Conservation (phyloP, 1,140 invertebrate genomes). For the Cydia splendana region DNA sequence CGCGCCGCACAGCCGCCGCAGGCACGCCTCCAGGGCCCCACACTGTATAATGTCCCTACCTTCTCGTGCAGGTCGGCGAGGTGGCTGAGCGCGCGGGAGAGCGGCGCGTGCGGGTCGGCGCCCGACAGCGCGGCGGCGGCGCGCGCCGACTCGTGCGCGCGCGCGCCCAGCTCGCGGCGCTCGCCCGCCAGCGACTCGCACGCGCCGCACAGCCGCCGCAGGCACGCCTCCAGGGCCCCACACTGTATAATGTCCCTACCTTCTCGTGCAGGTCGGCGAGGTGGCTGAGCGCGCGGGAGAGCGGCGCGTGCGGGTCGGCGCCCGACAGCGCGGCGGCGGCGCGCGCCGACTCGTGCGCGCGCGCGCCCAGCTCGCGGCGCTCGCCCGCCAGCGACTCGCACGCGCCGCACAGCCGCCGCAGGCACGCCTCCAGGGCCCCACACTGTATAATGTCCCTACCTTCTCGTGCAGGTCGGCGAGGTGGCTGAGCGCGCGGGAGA, state of each 20-base stretch:
- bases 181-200: too few relatives aligned
- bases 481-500: too few relatives aligned
- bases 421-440: constrained; percentile 94
- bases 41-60: constrained; percentile 72
- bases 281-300: constrained; percentile 93
- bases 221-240: neutral
- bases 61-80: constrained; percentile 94
- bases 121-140: constrained; percentile 93
- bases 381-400: constrained; percentile 94
- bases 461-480: too few relatives aligned
- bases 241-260: constrained; percentile 50
- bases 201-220: too few relatives aligned
- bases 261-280: constrained; percentile 94
- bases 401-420: constrained; percentile 92
- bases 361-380: constrained; percentile 90
- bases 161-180: too few relatives aligned
- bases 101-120: constrained; percentile 95
- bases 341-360: constrained; percentile 87
- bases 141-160: too few relatives aligned
- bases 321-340: constrained; percentile 95
- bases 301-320: constrained; percentile 95
- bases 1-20: constrained; percentile 85
- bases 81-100: constrained; percentile 93
- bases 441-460: too few relatives aligned
- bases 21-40: too few relatives aligned